Base-by-base conservation (phyloP, 2,113 vertebrate species). In the Himantopus leucocephalus region DNA sequence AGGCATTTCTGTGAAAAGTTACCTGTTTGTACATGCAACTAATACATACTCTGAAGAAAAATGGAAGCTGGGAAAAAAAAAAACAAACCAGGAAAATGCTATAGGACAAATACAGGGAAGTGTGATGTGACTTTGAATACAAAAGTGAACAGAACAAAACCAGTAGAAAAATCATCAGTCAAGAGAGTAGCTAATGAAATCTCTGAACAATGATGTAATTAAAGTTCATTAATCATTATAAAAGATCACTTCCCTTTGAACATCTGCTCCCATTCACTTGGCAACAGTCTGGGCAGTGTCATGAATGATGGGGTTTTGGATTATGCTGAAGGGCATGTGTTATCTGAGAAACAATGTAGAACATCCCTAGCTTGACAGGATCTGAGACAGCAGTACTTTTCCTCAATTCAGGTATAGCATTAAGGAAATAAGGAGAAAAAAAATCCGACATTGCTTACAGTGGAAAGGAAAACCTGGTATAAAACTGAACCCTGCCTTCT, bases 221-320 rank as follows among this genome's bases (percentile, higher is more conserved):
- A 97, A 95, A 95, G 91, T 78, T 68, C 95, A 90, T 87, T 88
- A 41, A 96, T 97, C 97, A 92, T 88, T 95, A 89, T 96, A 90
- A 96, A 92, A 97, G 67, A 95, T 94, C 71, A 39, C 91, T 90
- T 95, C 85, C 91, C 94, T 90, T 73, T 70, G 97, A 96, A 98
- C 98, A 97, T 98, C 98, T 98, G 97, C 95, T 96, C 58, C 83
- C 43, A 59, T 85, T 81, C 3, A 64, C 91, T 97, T 85, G 97
- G 95, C 97, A 97, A 83, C 88, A 94, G 91, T 87, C 78, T 43
- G 85, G 75, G 73, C 84, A 92, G 86, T 88, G 92, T 94, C 92
- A 67, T 92, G 92, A 92, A 3, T 77, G 78, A n/a, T 84, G 78
- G 84, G 59, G 59, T 27, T 92, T 79, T 75, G 87, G 74, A 88